Conservation (phyloP, 2,888 invertebrate species). For the Opisthograptis luteolata region DNA sequence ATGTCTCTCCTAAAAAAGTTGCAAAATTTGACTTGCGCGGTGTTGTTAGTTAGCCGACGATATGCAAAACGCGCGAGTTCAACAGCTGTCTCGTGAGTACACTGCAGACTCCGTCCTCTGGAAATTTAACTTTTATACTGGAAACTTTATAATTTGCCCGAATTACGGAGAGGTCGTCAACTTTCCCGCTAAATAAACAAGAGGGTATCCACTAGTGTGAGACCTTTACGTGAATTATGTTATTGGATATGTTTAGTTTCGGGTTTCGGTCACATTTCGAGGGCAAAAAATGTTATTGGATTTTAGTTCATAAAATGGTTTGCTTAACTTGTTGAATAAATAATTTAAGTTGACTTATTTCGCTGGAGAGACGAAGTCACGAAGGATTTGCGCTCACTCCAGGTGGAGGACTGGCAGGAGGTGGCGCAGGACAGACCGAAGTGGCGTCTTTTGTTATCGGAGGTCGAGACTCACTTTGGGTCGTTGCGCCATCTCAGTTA, state of each 20-base stretch:
- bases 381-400: too few species aligned
- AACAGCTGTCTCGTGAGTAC: background rate
- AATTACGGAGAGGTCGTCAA: conserved; percentile 25
- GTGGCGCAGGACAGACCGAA: too few species aligned
- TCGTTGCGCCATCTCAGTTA: too few species aligned
- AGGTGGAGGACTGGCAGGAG: too few species aligned
- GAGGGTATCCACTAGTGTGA: conserved; percentile 24
- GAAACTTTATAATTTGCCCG: conserved; percentile 30
- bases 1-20: too few species aligned
- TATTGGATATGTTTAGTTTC: conserved; percentile 34
- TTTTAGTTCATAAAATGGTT: conserved; percentile 3
- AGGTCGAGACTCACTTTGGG: too few species aligned
- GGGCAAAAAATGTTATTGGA: conserved; percentile 9
- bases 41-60: too few species aligned
- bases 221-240: conserved; percentile 36
- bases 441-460: too few species aligned
- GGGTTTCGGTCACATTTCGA: conserved; percentile 3
- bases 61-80: background rate
- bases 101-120: conserved; percentile 7
- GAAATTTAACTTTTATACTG: conserved; percentile 29
- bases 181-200: conserved; percentile 36
- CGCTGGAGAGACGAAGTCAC: too few species aligned
- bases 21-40: too few species aligned
- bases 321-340: too few species aligned
- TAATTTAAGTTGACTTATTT: too few species aligned